phyloP scores from a whole-genome alignment of 2,113 vertebrate species.

The Chlamydotis undulata region DNA sequence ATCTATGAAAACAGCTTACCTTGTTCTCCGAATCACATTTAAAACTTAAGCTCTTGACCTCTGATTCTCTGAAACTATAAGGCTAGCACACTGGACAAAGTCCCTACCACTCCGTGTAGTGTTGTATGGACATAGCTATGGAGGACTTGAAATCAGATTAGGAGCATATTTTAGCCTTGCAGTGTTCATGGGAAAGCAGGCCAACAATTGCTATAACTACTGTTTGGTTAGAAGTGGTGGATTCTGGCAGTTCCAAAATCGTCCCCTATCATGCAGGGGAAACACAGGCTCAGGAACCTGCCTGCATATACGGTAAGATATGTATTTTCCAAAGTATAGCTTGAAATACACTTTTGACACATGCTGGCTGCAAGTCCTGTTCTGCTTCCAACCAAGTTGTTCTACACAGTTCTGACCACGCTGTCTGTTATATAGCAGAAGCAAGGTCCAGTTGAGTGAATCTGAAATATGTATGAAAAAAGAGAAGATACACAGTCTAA shows the following conservation, averaged over 20 bases:
- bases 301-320: not conserved
- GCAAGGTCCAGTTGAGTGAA: not conserved
- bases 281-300: not conserved
- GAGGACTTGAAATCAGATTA: not conserved
- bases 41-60: not conserved
- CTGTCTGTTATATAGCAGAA: not conserved
- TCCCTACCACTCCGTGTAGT: not conserved
- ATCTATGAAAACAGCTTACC: not conserved
- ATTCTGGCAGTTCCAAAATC: not conserved
- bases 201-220: rapidly evolving
- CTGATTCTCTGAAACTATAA: not conserved
- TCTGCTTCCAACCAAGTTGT: not conserved
- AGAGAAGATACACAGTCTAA: not conserved
- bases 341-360: not conserved
- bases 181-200: not conserved
- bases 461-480: not conserved
- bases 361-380: not conserved
- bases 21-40: not conserved
- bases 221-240: rapidly evolving
- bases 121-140: not conserved
- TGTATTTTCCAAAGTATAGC: not conserved
- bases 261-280: not conserved
- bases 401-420: not conserved
- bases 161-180: not conserved
- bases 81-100: not conserved